phyloP scores from a whole-genome alignment of 1,140 invertebrate species.

The Goniozus legneri region DNA sequence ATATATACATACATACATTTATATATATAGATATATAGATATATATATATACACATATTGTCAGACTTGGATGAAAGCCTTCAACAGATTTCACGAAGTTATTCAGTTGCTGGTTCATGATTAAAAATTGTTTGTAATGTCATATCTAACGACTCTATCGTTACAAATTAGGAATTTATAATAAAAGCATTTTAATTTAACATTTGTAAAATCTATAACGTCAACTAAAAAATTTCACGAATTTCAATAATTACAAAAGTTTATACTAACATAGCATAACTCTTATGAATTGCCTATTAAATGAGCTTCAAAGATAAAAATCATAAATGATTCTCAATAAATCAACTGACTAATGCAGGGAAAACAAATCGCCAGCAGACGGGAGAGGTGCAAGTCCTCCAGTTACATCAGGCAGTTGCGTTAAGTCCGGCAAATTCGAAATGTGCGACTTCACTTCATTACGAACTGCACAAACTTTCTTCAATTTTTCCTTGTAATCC shows the following conservation, averaged over 20 bases:
- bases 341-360: conserved; percentile 48
- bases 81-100: too few species aligned
- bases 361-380: conserved; percentile 91
- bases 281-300: conserved; percentile 2
- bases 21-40: too few species aligned
- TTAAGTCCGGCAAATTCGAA: conserved; percentile 88
- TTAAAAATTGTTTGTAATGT: too few species aligned
- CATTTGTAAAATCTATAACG: too few species aligned
- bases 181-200: too few species aligned
- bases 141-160: too few species aligned
- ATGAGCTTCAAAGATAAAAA: conserved; percentile 13
- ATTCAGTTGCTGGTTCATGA: too few species aligned
- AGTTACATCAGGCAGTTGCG: conserved; percentile 84
- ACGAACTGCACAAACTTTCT: conserved; percentile 78
- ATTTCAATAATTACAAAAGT: conserved; percentile 11
- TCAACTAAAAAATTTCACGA: too few species aligned
- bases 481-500: conserved; percentile 84
- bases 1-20: too few species aligned
- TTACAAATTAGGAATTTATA: too few species aligned
- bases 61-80: too few species aligned
- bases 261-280: conserved; percentile 18
- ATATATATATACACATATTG: too few species aligned
- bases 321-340: conserved; percentile 2
- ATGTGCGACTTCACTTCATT: conserved; percentile 89
- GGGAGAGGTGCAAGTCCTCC: conserved; percentile 87